Evolutionary conservation across 2,888 invertebrate species (phyloP).

Genomic region (Drosophila buzzatii): DNA sequence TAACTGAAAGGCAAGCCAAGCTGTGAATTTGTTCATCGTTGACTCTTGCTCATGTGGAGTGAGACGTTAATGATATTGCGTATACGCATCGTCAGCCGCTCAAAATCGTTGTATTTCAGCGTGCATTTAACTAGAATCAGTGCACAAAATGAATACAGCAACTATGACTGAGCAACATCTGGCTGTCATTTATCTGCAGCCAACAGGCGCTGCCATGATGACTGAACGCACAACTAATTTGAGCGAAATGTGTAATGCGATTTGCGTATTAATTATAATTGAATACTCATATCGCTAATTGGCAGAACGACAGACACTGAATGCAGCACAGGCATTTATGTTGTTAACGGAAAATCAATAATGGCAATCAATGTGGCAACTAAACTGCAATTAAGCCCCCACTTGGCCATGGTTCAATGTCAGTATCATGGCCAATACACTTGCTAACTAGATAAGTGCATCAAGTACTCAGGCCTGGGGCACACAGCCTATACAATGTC

Average conservation of each 20-base stretch:
- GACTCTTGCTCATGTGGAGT: slow-evolving; percentile 7
- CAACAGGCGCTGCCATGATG: slow-evolving; percentile 20
- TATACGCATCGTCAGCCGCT: slow-evolving; percentile 31
- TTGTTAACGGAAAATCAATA: slow-evolving; percentile 41
- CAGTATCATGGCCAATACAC: slow-evolving; percentile 44
- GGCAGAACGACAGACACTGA: slow-evolving; percentile 3
- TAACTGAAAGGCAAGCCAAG: background rate
- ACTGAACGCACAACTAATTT: slow-evolving; percentile 25
- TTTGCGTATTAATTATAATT: slow-evolving; percentile 50
- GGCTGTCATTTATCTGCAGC: slow-evolving; percentile 34
- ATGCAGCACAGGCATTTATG: background rate
- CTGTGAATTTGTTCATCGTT: slow-evolving; percentile 1
- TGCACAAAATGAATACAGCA: slow-evolving; percentile 21
- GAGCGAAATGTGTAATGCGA: slow-evolving; percentile 25
- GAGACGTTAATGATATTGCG: slow-evolving; percentile 35
- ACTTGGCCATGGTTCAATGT: slow-evolving; percentile 25
- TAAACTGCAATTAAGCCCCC: background rate
- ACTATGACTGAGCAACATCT: slow-evolving; percentile 12
- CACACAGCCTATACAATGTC: slow-evolving; percentile 23
- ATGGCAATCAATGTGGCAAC: background rate
- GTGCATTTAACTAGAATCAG: slow-evolving; percentile 40
- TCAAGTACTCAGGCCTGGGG: slow-evolving; percentile 8
- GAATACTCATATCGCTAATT: slow-evolving; percentile 51
- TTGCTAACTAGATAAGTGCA: slow-evolving; percentile 29
- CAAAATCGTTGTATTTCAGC: slow-evolving; percentile 31